phyloP scores from a whole-genome alignment of 2,113 vertebrate genomes.

The Myiozetetes cayanensis region DNA sequence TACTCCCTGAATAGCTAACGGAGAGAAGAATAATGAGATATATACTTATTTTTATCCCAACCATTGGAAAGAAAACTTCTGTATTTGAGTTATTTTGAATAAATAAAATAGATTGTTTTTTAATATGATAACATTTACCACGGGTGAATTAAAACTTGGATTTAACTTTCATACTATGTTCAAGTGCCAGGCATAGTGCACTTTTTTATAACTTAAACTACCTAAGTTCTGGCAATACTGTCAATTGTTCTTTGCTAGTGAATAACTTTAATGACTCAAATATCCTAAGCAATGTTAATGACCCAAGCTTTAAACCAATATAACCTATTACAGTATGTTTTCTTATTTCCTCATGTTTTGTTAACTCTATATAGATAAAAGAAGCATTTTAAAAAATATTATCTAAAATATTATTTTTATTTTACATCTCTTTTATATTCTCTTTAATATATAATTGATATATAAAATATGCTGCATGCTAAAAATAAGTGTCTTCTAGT shows the following conservation, averaged over 20 bases:
- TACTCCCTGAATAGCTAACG: background rate
- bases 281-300: background rate
- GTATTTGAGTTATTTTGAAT: background rate
- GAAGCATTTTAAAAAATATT: background rate
- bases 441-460: background rate
- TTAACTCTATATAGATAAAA: background rate
- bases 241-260: background rate
- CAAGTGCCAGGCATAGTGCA: background rate
- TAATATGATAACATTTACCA: background rate
- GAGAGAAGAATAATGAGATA: background rate
- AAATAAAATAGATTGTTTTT: background rate
- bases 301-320: background rate
- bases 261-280: background rate
- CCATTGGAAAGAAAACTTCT: background rate
- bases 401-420: background rate
- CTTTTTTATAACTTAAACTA: background rate
- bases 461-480: background rate
- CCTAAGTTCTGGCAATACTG: background rate
- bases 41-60: background rate
- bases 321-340: background rate
- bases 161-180: background rate
- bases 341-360: background rate
- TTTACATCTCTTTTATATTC: background rate
- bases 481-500: background rate
- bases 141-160: background rate